Evolutionary conservation across 2,113 vertebrate species (phyloP), one percentile per base, ranked within the genome.

Genomic region (Collichthys lucidus): DNA sequence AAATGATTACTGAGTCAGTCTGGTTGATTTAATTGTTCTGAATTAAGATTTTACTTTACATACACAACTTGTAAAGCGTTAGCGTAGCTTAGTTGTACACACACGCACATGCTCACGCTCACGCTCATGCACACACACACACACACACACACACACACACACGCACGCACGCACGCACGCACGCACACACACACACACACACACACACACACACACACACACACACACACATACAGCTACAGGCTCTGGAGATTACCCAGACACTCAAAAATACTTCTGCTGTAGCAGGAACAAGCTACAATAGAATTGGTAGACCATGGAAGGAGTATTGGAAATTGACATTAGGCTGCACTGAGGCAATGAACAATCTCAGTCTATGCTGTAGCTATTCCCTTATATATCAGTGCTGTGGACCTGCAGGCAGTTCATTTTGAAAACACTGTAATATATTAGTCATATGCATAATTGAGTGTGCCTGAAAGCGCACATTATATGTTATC

Each of bases 291-390:
- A 60, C 65, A 62, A 56, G 57, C 67, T 59, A 55, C 65, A 79
- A 67, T 72, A 47, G 75, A 82, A 47, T 42, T 79, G n/a, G n/a
- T 77, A 24, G 57, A 83, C 65, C 77, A 42, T 78, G 24, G 71
- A 72, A 31, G 35, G 44, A 77, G 60, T 4, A n/a, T 46, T 60
- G 62, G 56, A 86, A 80, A 88, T 84, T 79, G 71, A 42, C 61
- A 80, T 76, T 53, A 65, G 68, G 60, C 57, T 74, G 56, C 53
- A 72, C 72, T 60, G 53, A 66, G 72, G 20, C 73, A 81, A 64
- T 80, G 65, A 88, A 79, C 57, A 77, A 74, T 35, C 57, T 62
- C 14, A 68, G n/a, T 29, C 71, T 47, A 9, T n/a, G 17, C 50
- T 77, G 44, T 15, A 50, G 29, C 29, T 59, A 52, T 64, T 76